These are phyloP conservation scores for Petrolisthes manimaculis DNA, from an alignment of 2,888 invertebrate genomes.

Conservation along the genomic window DNA sequence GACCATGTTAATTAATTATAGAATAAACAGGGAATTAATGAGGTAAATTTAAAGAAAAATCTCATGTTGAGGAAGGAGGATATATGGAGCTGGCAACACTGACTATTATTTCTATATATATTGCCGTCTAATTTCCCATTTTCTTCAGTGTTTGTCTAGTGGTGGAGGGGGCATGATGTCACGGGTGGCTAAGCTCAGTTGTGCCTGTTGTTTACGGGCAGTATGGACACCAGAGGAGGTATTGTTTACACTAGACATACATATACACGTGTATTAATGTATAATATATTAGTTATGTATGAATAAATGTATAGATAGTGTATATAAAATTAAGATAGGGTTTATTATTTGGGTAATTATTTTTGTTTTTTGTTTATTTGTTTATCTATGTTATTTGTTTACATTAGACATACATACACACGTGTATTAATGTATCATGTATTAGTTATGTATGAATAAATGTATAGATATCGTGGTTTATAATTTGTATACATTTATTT, in stretches of 20 bases:
- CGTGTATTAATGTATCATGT: slow-evolving; percentile 7
- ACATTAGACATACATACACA: background rate
- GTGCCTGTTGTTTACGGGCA: slow-evolving; percentile 52
- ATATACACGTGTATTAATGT: slow-evolving; percentile 6
- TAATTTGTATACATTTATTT: no score
- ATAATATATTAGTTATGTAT: background rate
- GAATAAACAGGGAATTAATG: no score
- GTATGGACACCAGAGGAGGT: slow-evolving; percentile 61
- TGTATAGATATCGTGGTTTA: background rate
- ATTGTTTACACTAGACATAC: background rate
- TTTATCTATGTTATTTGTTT: background rate
- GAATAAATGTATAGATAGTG: background rate
- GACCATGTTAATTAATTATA: no score
- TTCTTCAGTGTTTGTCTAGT: slow-evolving; percentile 48
- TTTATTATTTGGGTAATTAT: no score
- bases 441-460: background rate
- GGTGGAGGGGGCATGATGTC: slow-evolving; percentile 37
- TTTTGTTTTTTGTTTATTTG: background rate
- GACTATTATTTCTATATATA: no score
- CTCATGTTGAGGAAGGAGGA: no score
- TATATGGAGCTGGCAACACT: no score
- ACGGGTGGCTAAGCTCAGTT: slow-evolving; percentile 48
- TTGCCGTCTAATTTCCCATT: slow-evolving; percentile 17
- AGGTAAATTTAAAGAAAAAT: no score
- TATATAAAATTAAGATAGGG: no score